Percentiles rank a stretch among this genome's conserved stretches.
Conservation (phyloP, 2,113 vertebrate species). For the Gymnogyps californianus region DNA sequence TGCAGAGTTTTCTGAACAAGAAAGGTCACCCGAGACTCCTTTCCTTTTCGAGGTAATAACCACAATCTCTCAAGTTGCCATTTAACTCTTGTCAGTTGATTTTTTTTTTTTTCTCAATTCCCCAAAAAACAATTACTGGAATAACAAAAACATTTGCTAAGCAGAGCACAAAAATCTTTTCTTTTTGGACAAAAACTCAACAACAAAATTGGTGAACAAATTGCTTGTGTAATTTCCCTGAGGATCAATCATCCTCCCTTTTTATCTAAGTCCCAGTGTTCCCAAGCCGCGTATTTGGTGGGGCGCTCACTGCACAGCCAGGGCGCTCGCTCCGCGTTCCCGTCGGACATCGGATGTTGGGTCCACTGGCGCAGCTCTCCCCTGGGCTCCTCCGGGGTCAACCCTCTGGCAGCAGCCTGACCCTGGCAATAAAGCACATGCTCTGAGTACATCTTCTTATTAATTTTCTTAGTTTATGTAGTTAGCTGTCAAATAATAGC, state of each 20-base stretch:
- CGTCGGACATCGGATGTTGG: fast-evolving
- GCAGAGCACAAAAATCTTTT: not conserved
- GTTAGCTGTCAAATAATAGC: constrained; percentile 38
- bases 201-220: constrained; percentile 8
- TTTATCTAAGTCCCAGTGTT: not conserved
- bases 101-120: not conserved
- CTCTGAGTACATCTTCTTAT: not conserved
- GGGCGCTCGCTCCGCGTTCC: fast-evolving
- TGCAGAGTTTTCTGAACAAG: not conserved
- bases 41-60: not conserved
- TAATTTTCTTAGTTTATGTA: not conserved
- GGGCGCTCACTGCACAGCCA: not conserved
- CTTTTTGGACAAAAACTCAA: not conserved
- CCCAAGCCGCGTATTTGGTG: fast-evolving
- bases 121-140: not conserved
- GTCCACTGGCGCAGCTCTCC: fast-evolving
- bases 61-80: not conserved
- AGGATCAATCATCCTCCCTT: not conserved
- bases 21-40: not conserved
- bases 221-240: constrained; percentile 47
- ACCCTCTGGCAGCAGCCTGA: not conserved
- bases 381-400: not conserved
- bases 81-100: constrained; percentile 10
- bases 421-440: not conserved
- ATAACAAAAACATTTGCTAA: constrained; percentile 35